Percentiles rank a stretch among this genome's conserved stretches.
Conservation (phyloP, 35 echinoderm and acorn worm genomes). For the Holothuria glaberrima region DNA sequence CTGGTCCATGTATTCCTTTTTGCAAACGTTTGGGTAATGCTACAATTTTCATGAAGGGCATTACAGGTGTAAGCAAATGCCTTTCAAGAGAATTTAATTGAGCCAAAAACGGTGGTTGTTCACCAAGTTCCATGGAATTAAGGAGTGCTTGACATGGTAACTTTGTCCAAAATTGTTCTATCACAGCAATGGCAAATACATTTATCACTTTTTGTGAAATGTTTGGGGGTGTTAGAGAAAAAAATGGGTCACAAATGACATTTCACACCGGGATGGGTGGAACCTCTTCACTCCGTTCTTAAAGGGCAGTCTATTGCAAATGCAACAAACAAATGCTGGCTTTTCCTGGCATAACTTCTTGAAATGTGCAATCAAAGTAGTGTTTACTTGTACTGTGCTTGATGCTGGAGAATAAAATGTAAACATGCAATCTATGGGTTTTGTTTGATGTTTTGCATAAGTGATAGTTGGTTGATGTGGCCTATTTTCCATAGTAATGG, state of each 20-base stretch:
- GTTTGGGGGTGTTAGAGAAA: neutral
- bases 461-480: too few relatives aligned
- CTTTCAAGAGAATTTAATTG: neutral
- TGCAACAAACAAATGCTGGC: slow-evolving; percentile 3
- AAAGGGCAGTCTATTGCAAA: slow-evolving; percentile 39
- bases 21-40: slow-evolving; percentile 1
- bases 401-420: too few relatives aligned
- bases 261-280: neutral
- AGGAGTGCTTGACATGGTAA: neutral
- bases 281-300: neutral
- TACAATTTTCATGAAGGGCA: neutral
- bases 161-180: neutral
- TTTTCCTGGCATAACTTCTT: neutral
- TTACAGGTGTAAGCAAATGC: neutral
- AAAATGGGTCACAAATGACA: neutral
- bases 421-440: too few relatives aligned
- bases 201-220: neutral
- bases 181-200: slow-evolving; percentile 20
- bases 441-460: too few relatives aligned
- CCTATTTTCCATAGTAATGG: too few relatives aligned
- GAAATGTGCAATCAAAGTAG: neutral
- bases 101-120: neutral
- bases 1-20: slow-evolving; percentile 4
- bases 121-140: neutral
- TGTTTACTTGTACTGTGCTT: neutral